Base-by-base conservation (phyloP, 2,797 vertebrate genomes). In the Eurystomus glaucurus region DNA sequence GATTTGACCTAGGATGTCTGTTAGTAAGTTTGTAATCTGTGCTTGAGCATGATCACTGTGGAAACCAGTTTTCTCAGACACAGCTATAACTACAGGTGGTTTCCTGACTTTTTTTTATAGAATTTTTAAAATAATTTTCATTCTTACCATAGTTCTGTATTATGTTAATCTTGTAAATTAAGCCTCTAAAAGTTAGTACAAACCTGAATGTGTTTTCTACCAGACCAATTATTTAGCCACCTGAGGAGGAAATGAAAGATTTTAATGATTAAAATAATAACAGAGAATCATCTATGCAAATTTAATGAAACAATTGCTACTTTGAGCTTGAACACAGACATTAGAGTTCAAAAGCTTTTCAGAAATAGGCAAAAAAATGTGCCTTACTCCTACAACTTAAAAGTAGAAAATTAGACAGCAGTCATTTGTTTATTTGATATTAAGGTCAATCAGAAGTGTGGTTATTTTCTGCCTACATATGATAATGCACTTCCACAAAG, bases 211-310 rank as follows among this genome's bases (percentile, higher is more conserved):
- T 61, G 5, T n/a, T 85, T 43, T 58, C 71, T 80, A 61, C 5
- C 21, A 72, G 8, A 43, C 16, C 11, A 88, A 55, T 66, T 64
- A 48, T 48, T 65, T 85, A 74, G 11, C 20, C 15, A 52, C 7
- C 31, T 17, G 20, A 51, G 15, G 35, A 88, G 22, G 28, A 89
- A 84, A 20, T 12, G 5, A 88, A 93, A 41, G 8, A 82, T 71
- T 58, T 8, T 75, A 70, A 54, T 78, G 11, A 71, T 80, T 83
- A 62, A 80, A 89, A 78, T 69, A 94, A 78, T 80, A 29, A 72
- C 11, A 39, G 48, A 50, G 9, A 71, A 33, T 43, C 11, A 75
- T 46, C 20, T 28, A 61, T 65, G 88, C 77, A 85, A 92, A 71
- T 8, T 61, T 54, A 85, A 77, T 83, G 17, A 46, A 87, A 57